Evolutionary conservation across 2,888 invertebrate species (phyloP), one percentile per base, ranked within the genome.

Genomic region (Stenchaetothrips biformis): DNA sequence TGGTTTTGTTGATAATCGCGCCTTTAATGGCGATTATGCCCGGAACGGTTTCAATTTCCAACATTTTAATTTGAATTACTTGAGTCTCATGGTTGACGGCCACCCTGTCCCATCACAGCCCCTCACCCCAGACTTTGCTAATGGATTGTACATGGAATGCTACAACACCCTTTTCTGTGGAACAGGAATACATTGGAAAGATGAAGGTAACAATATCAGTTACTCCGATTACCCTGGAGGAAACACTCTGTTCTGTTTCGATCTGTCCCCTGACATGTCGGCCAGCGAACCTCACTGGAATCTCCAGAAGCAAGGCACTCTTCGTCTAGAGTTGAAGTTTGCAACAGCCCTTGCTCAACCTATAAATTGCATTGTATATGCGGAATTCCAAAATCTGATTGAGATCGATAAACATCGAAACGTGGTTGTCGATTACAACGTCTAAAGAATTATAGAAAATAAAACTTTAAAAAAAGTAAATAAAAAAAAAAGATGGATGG

Each of bases 311-410:
- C 37, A 37, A 37, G 37, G 37, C 2, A 37, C 37, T 2, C 37
- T 37, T 4, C 1, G 37, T 1, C 37, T 37, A 4, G 21, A 25
- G 74, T 9, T 81, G 7, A 77, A 83, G 0, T 85, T 85, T 80
- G 79, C 79, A 18, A n/a, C 81, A 11, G 80, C 82, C 2, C 79
- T 84, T 6, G 8, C 78, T 0, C 79, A 83, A 78, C 82, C 83
- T 13, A 59, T 85, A 3, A 83, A 83, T 78, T 83, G 83, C 16
- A 80, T 85, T 8, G 78, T 84, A 3, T 85, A 85, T 79, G 83
- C 83, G 0, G 85, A 85, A 80, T 85, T 83, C 77, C 84, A 85
- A 74, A 85, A 84, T 81, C 78, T 85, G 13, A 80, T 85, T 18
- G 84, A 85, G 81, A 84, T 85, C 7, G 84, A 84, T 77, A 79